Percentiles rank a stretch among this genome's conserved stretches.
These are phyloP conservation scores for Hylomyscus alleni DNA, from an alignment of 2,797 vertebrate genomes.

Conservation along the genomic window DNA sequence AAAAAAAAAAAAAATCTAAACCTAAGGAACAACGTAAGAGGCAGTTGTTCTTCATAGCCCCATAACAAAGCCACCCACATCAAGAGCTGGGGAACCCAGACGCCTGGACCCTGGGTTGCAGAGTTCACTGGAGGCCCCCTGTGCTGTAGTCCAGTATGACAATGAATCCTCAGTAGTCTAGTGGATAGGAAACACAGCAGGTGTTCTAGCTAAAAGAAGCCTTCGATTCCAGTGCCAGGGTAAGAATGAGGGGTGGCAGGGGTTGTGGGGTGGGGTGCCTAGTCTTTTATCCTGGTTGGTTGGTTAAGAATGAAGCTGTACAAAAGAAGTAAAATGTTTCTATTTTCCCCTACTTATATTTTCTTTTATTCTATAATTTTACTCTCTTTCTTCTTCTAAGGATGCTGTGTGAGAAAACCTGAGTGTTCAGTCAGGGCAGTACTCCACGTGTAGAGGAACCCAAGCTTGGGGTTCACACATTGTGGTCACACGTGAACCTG, in stretches of 20 bases:
- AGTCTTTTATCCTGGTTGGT: not conserved
- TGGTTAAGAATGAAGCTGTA: no score
- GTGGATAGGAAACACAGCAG: accelerated
- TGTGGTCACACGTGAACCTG: not conserved
- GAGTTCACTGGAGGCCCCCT: not conserved
- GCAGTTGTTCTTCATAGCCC: not conserved
- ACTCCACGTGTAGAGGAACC: not conserved
- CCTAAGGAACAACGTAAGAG: not conserved
- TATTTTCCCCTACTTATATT: not conserved
- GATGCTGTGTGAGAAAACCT: not conserved
- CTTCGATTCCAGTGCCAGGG: not conserved
- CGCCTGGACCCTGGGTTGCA: not conserved
- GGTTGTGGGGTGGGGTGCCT: not conserved
- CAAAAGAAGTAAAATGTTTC: not conserved
- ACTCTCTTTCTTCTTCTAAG: slow-evolving; percentile 15
- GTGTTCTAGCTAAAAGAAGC: not conserved
- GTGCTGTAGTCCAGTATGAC: not conserved
- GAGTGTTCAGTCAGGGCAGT: not conserved
- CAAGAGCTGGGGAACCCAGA: slow-evolving; percentile 14
- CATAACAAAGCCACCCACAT: not conserved
- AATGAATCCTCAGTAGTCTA: not conserved
- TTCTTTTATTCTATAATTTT: not conserved
- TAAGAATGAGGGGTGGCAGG: not conserved
- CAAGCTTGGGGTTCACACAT: no score
- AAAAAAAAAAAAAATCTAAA: not conserved